Base-by-base conservation (phyloP, 2,888 invertebrate species). In the Sicus ferrugineus region DNA sequence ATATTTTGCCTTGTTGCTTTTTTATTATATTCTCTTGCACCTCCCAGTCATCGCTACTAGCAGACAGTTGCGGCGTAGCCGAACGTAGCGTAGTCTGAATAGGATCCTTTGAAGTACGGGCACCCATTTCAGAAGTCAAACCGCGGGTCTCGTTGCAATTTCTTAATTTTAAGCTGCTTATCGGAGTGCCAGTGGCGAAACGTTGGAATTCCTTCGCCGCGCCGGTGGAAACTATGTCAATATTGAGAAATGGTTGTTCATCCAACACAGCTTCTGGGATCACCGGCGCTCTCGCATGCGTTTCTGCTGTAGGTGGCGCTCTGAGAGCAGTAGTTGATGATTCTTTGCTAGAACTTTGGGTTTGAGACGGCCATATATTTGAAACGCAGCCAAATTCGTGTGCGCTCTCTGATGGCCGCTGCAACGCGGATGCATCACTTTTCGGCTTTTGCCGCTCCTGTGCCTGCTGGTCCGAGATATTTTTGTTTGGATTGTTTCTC, bases 401-500 rank as follows among this genome's bases (percentile, higher is more conserved):
- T 28, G 5, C 21, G n/a, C 48, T 46, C 3, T 7, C 19, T 38
- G 48, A 21, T 69, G 26, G 63, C 19, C 9, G 69, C 11, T 19
- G 42, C 46, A 34, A 31, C 67, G 58, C 48, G 1, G 2, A 23
- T 30, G 19, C 23, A 28, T 48, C 23, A n/a, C 48, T 21, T 14
- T n/a, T 31, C 31, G 52, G 4, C 52, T 70, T 50, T 31, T 68
- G 31, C 14, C 56, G 71, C 42, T 74, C 65, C 58, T 70, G 70
- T 69, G 72, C 72, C 34, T 73, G 68, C 63, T 74, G 65, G 34
- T 69, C 46, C 16, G 73, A 73, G 42, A 28, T 42, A 28, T 56
- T 56, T 50, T 50, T 74, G 67, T 75, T 77, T 52, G 72, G 73
- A 67, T 77, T 77, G 58, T 74, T 76, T 66, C 76, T 79, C 70